These are phyloP conservation scores for Spodoptera exigua DNA, from an alignment of 2,888 invertebrate species.

Conservation along the genomic window DNA sequence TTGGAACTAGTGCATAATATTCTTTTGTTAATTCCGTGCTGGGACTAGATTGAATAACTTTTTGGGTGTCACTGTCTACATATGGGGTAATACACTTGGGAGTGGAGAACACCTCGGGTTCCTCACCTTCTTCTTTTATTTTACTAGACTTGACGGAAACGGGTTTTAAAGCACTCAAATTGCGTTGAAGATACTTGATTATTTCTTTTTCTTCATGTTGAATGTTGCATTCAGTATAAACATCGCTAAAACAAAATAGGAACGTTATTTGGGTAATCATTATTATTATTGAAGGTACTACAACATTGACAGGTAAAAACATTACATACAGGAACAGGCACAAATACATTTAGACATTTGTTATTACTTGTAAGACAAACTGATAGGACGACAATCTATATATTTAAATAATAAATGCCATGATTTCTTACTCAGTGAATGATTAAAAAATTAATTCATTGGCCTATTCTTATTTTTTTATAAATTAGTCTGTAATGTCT, in stretches of 20 bases:
- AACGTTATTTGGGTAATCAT: slow-evolving; percentile 19
- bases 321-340: too few relatives aligned
- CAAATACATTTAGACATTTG: too few relatives aligned
- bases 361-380: too few relatives aligned
- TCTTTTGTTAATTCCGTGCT: slow-evolving; percentile 81
- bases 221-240: slow-evolving; percentile 85
- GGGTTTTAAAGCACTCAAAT: slow-evolving; percentile 64
- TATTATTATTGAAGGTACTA: neutral
- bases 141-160: slow-evolving; percentile 58
- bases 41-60: slow-evolving; percentile 76
- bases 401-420: too few relatives aligned
- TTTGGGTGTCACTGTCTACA: slow-evolving; percentile 68
- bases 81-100: slow-evolving; percentile 82
- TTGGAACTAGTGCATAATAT: slow-evolving; percentile 80
- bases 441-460: too few relatives aligned
- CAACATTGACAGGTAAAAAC: too few relatives aligned
- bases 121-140: slow-evolving; percentile 73
- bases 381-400: too few relatives aligned
- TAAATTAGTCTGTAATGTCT: too few relatives aligned
- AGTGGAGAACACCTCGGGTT: slow-evolving; percentile 82
- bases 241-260: slow-evolving; percentile 76
- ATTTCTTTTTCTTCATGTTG: slow-evolving; percentile 85
- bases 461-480: too few relatives aligned
- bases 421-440: too few relatives aligned
- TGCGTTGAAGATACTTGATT: slow-evolving; percentile 78